These are phyloP conservation scores for Carollia perspicillata DNA, from an alignment of 2,113 vertebrate species.

Conservation along the genomic window DNA sequence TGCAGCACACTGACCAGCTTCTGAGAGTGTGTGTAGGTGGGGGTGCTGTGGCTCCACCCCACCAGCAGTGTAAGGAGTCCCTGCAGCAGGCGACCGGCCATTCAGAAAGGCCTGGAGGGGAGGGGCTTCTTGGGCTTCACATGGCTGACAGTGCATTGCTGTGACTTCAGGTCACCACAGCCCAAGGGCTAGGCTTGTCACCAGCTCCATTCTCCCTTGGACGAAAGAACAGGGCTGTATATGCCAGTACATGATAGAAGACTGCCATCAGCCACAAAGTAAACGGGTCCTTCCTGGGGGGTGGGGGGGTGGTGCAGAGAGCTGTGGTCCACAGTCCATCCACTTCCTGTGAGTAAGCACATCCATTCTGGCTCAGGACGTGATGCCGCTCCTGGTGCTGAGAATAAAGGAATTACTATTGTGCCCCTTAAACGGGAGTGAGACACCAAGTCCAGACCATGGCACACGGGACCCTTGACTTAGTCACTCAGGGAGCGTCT, in stretches of 20 bases:
- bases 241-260: background rate
- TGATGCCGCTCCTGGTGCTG: rapidly evolving
- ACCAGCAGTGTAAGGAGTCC: rapidly evolving
- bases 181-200: background rate
- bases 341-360: background rate
- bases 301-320: background rate
- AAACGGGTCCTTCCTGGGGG: background rate
- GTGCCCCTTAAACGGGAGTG: background rate
- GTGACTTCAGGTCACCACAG: rapidly evolving
- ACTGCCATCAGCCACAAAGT: background rate
- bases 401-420: background rate
- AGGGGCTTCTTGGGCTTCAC: rapidly evolving
- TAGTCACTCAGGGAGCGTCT: background rate
- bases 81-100: rapidly evolving
- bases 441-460: background rate
- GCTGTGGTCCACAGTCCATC: rapidly evolving
- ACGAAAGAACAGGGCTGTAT: background rate
- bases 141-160: background rate
- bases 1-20: too few species aligned
- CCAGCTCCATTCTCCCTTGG: background rate
- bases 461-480: too few species aligned
- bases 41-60: too few species aligned
- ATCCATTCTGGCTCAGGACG: too few species aligned
- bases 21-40: too few species aligned
- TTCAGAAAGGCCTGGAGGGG: too few species aligned